Evolutionary conservation across 2,113 vertebrate species (phyloP).

Genomic region (Nothocercus nigrocapillus): DNA sequence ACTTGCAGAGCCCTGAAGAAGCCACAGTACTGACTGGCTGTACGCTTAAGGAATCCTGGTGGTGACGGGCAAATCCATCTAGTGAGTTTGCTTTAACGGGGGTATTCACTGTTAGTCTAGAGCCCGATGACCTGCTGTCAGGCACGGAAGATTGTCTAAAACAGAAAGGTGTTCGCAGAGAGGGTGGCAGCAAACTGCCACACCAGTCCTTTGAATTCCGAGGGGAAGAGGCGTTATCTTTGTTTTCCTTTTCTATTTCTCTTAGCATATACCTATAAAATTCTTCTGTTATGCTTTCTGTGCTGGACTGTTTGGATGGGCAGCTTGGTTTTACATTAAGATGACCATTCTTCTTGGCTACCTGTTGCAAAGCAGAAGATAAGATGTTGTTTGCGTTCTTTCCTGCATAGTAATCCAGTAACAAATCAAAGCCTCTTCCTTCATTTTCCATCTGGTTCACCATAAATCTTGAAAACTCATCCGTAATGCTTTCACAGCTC

Average conservation of each 20-base stretch:
- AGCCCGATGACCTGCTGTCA: conserved; percentile 84
- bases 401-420: conserved; percentile 96
- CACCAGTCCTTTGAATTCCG: conserved; percentile 89
- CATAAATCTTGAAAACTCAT: conserved; percentile 98
- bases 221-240: conserved; percentile 74
- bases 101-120: conserved; percentile 86
- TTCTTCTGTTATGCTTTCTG: conserved; percentile 97
- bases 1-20: conserved; percentile 89
- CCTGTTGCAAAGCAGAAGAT: conserved; percentile 90
- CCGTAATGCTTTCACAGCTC: conserved; percentile 97
- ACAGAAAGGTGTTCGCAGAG: conserved; percentile 84
- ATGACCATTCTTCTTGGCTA: conserved; percentile 86
- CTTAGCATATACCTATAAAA: conserved; percentile 95
- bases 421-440: conserved; percentile 92
- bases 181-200: conserved; percentile 83
- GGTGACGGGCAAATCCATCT: conserved; percentile 88
- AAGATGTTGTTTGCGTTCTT: conserved; percentile 94
- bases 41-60: conserved; percentile 83
- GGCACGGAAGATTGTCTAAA: conserved; percentile 92
- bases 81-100: conserved; percentile 96
- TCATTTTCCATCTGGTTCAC: conserved; percentile 98
- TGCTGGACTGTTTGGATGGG: conserved; percentile 96
- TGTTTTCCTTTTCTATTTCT: conserved; percentile 91
- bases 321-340: conserved; percentile 88
- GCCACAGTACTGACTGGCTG: conserved; percentile 80